phyloP scores from a whole-genome alignment of 1,140 invertebrate species.

The Camponotus pennsylvanicus region DNA sequence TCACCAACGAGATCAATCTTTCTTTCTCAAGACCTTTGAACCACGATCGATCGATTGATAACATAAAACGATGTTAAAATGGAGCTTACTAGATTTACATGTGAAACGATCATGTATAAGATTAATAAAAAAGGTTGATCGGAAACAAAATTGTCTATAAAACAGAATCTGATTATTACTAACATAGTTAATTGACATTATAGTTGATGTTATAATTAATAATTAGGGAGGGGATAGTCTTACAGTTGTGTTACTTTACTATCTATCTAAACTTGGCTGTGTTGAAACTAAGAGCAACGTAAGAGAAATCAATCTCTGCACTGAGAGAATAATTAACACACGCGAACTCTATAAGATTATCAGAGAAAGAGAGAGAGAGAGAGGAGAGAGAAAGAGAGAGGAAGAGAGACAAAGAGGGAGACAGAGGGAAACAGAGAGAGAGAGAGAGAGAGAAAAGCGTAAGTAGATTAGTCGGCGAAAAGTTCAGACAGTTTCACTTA shows the following conservation, averaged over 20 bases:
- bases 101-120: slow-evolving; percentile 8
- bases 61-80: slow-evolving; percentile 32
- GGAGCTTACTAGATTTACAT: neutral
- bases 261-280: neutral
- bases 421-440: too few species aligned
- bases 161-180: neutral
- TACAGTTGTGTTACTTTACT: too few species aligned
- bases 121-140: neutral
- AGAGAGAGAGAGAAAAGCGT: neutral
- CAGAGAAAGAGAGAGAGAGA: neutral
- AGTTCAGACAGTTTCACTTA: slow-evolving; percentile 71
- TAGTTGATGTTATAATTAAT: too few species aligned
- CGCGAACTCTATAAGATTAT: slow-evolving; percentile 38
- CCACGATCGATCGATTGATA: slow-evolving; percentile 49
- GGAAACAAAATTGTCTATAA: neutral
- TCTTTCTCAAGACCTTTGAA: slow-evolving; percentile 36
- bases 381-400: too few species aligned
- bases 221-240: too few species aligned
- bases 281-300: slow-evolving; percentile 17
- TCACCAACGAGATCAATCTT: slow-evolving; percentile 52
- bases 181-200: too few species aligned
- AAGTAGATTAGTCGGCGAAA: slow-evolving; percentile 40
- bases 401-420: neutral
- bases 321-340: slow-evolving; percentile 37
- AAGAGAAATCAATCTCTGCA: slow-evolving; percentile 5